Conservation (phyloP, 2,113 vertebrate genomes). For the Hymenochirus boettgeri region DNA sequence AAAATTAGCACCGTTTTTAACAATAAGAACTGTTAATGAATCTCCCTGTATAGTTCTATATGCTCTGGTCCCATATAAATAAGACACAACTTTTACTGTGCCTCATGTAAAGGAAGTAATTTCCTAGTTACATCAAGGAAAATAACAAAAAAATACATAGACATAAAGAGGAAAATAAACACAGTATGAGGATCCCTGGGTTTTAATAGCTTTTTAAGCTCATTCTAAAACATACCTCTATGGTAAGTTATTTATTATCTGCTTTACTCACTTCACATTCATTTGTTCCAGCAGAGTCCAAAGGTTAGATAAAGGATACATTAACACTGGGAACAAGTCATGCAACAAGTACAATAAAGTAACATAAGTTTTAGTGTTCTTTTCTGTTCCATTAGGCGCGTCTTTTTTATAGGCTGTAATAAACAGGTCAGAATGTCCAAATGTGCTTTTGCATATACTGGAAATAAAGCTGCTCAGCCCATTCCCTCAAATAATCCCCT, state of each 20-base stretch:
- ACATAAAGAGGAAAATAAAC: no score
- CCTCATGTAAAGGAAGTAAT: no score
- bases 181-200: no score
- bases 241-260: not conserved
- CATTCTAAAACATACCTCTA: no score
- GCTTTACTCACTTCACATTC: not conserved
- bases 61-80: no score
- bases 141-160: no score
- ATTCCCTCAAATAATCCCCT: not conserved
- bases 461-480: not conserved
- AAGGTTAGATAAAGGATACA: slow-evolving; percentile 4
- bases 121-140: no score
- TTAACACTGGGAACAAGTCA: not conserved
- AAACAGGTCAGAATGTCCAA: not conserved
- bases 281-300: not conserved
- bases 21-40: no score
- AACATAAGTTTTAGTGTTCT: not conserved
- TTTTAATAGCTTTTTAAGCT: no score
- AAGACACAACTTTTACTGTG: no score
- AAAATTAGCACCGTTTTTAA: no score
- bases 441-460: slow-evolving; percentile 4
- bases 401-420: not conserved
- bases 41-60: no score
- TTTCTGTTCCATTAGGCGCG: not conserved
- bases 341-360: not conserved